Evolutionary conservation across 2,888 invertebrate species (phyloP).

Genomic region (Lomographa bimaculata): DNA sequence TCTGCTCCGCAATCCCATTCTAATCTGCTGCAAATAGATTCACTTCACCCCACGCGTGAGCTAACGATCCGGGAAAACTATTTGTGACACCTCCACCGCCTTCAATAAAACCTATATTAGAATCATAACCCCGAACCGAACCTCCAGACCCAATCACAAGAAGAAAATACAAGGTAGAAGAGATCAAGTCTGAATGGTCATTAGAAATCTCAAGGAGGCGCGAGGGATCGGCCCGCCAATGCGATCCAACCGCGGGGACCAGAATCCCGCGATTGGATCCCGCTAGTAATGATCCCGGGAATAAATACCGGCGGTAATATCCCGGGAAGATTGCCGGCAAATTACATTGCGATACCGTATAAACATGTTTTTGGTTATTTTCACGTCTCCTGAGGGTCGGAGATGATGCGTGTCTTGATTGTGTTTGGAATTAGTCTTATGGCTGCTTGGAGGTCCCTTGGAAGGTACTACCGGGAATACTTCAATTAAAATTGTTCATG

Average conservation of each 20-base stretch:
- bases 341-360: slow-evolving; percentile 36
- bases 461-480: too few relatives aligned
- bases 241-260: slow-evolving; percentile 49
- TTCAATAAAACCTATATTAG: slow-evolving; percentile 68
- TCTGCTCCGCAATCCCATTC: slow-evolving; percentile 32
- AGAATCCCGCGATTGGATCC: slow-evolving; percentile 60
- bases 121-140: slow-evolving; percentile 35
- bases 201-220: slow-evolving; percentile 50
- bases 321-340: slow-evolving; percentile 55
- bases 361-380: slow-evolving; percentile 41
- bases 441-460: slow-evolving; percentile 9
- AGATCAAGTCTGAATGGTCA: slow-evolving; percentile 44
- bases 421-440: slow-evolving; percentile 27
- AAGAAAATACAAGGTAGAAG: background rate
- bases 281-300: slow-evolving; percentile 63
- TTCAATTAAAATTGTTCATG: too few relatives aligned
- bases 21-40: slow-evolving; percentile 36
- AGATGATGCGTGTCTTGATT: slow-evolving; percentile 27
- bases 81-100: slow-evolving; percentile 60
- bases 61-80: slow-evolving; percentile 65
- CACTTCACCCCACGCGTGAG: slow-evolving; percentile 22
- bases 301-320: slow-evolving; percentile 67
- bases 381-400: slow-evolving; percentile 26
- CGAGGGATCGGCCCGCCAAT: slow-evolving; percentile 64
- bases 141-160: slow-evolving; percentile 11